Percentiles rank a stretch among this genome's conserved stretches.
phyloP scores from a whole-genome alignment of 1,140 invertebrate genomes.

The Pseudomyrmex concolor region DNA sequence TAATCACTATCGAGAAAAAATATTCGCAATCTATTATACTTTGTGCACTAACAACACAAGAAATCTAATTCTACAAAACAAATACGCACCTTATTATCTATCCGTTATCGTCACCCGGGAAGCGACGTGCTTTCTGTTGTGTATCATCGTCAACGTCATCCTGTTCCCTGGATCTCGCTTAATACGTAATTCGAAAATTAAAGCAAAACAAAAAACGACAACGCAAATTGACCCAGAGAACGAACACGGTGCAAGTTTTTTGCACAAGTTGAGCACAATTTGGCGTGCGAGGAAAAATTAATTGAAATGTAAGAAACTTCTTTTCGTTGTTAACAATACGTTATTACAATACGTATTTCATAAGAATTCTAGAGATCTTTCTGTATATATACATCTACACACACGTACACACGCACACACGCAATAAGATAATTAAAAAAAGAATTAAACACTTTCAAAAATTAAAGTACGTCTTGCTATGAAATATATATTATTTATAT shows the following conservation, averaged over 20 bases:
- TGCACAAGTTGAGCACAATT: constrained; percentile 11
- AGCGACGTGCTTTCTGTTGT: constrained; percentile 8
- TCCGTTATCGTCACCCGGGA: constrained; percentile 11
- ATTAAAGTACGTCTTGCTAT: too few species aligned
- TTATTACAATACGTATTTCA: neutral
- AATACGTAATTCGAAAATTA: constrained; percentile 38
- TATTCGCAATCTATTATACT: neutral
- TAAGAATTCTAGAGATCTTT: too few species aligned
- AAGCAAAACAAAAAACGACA: constrained; percentile 58
- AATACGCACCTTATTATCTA: constrained; percentile 52
- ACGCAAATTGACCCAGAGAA: constrained; percentile 47
- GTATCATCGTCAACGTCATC: constrained; percentile 19
- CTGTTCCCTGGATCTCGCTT: constrained; percentile 17
- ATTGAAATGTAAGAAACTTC: constrained; percentile 4
- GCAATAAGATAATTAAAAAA: too few species aligned
- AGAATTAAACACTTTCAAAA: too few species aligned
- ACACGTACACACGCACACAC: too few species aligned
- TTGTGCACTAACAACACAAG: constrained; percentile 24
- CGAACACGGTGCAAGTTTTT: neutral
- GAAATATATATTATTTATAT: too few species aligned
- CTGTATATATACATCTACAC: too few species aligned
- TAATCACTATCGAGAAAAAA: neutral
- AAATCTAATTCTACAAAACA: constrained; percentile 43
- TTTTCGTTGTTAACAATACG: constrained; percentile 14
- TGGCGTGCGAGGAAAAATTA: constrained; percentile 26